Evolutionary conservation across 37 sponge, comb jelly and placozoan species (phyloP).

Genomic region (Haliclona indistincta): DNA sequence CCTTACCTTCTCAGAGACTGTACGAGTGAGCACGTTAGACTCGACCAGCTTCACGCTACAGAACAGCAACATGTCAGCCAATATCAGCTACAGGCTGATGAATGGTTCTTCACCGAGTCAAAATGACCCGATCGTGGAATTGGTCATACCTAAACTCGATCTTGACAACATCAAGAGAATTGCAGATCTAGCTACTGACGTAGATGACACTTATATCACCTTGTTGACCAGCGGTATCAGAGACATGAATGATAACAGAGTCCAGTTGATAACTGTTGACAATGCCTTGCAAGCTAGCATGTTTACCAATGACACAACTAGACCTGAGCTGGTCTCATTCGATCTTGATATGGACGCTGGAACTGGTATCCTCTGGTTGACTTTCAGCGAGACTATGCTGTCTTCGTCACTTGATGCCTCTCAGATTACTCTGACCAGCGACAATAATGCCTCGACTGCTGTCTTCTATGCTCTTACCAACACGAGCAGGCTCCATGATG

Average conservation of each 20-base stretch:
- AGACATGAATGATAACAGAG: slow-evolving; percentile 81
- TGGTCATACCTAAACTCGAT: slow-evolving; percentile 45
- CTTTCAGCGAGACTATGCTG: slow-evolving; percentile 77
- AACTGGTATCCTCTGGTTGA: slow-evolving; percentile 60
- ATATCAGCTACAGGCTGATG: slow-evolving; percentile 38
- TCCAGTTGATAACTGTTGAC: slow-evolving; percentile 16
- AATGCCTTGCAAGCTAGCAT: slow-evolving; percentile 57
- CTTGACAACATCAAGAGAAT: slow-evolving; percentile 86
- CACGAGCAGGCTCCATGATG: slow-evolving; percentile 24
- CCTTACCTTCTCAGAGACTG: slow-evolving; percentile 84
- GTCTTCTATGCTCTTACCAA: slow-evolving; percentile 46
- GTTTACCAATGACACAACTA: slow-evolving; percentile 66
- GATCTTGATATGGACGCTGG: slow-evolving; percentile 70
- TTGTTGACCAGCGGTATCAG: slow-evolving; percentile 22
- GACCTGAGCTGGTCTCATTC: slow-evolving; percentile 57
- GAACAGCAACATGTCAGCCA: slow-evolving; percentile 14
- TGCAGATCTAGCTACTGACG: slow-evolving; percentile 49
- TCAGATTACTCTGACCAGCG: slow-evolving; percentile 40
- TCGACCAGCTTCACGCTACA: slow-evolving; percentile 53
- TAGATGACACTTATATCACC: slow-evolving; percentile 56
- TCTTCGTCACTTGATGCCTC: slow-evolving; percentile 37
- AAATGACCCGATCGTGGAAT: slow-evolving; percentile 49
- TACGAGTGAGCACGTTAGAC: slow-evolving; percentile 53
- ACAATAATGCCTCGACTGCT: slow-evolving; percentile 2
- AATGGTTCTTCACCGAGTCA: slow-evolving; percentile 43